These are phyloP conservation scores for Caenorhabditis elegans DNA, from an alignment of 1,140 invertebrate genomes.

Conservation along the genomic window WBcel235 BX284604.4:4301001-4301500, in stretches of 20 bases:
- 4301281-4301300: too few relatives aligned
- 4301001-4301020: too few relatives aligned
- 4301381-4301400: conserved; percentile 65
- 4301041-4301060: neutral
- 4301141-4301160: too few relatives aligned
- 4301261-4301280: neutral
- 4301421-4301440: conserved; percentile 64
- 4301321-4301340: conserved; percentile 18
- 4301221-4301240: neutral
- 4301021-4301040: too few relatives aligned
- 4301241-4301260: neutral
- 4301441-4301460: conserved; percentile 67
- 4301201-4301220: too few relatives aligned
- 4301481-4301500: conserved; percentile 64
- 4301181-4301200: too few relatives aligned
- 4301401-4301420: conserved; percentile 63
- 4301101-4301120: neutral
- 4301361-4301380: conserved; percentile 44
- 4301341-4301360: neutral
- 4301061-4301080: neutral
- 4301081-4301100: neutral
- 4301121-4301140: neutral
- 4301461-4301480: conserved; percentile 63
- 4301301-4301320: neutral
- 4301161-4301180: too few relatives aligned